phyloP scores from a whole-genome alignment of 2,888 invertebrate genomes.

The Lithophane leautieri region DNA sequence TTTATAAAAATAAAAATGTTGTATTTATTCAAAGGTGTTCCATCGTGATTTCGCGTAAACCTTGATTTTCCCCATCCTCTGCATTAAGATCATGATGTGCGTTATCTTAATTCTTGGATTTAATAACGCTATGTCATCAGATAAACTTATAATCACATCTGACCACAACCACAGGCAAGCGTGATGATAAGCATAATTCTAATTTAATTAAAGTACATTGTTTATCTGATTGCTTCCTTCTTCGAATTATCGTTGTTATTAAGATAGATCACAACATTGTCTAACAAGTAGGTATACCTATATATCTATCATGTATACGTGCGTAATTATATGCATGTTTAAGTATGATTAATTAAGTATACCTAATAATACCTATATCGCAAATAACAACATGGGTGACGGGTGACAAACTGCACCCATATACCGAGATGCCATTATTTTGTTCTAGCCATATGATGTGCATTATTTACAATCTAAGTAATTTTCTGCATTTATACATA shows the following conservation, averaged over 20 bases:
- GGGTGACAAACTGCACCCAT: background rate
- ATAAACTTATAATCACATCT: conserved; percentile 23
- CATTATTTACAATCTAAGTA: too few species aligned
- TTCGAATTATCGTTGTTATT: conserved; percentile 28
- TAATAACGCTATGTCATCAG: conserved; percentile 24
- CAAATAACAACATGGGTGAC: background rate
- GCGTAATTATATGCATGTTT: background rate
- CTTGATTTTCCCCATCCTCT: conserved; percentile 3
- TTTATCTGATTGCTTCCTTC: conserved; percentile 39
- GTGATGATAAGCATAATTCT: conserved; percentile 37
- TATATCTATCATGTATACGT: background rate
- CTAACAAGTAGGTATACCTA: background rate
- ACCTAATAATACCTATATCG: too few species aligned
- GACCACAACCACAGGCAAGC: conserved; percentile 59
- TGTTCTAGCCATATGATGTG: too few species aligned
- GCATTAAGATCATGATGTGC: conserved; percentile 1
- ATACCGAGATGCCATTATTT: background rate
- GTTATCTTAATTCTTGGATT: conserved; percentile 40
- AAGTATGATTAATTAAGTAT: too few species aligned
- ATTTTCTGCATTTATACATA: too few species aligned
- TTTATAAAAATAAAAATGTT: background rate
- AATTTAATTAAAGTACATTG: conserved; percentile 15
- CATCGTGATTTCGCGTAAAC: background rate
- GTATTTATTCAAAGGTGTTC: background rate
- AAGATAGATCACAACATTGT: background rate